phyloP scores from a whole-genome alignment of 2,797 vertebrate genomes.

The Monodelphis domestica region DNA sequence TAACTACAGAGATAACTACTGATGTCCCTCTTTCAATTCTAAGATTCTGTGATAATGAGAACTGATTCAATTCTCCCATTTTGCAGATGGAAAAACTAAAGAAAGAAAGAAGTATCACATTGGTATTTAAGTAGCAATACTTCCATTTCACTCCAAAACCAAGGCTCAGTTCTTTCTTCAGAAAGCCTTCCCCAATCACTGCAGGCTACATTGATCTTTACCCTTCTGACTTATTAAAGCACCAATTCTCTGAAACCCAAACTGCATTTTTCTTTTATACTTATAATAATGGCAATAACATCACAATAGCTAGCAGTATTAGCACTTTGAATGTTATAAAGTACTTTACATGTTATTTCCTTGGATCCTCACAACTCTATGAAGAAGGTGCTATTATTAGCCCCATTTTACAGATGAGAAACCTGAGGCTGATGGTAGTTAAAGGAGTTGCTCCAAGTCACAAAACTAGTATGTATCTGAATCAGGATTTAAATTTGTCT shows the following conservation, averaged over 20 bases:
- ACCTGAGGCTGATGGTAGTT: not conserved
- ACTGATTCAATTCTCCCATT: not conserved
- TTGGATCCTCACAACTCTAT: not conserved
- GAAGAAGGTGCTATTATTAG: not conserved
- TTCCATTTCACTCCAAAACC: not conserved
- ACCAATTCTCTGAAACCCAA: not conserved
- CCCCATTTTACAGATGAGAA: not conserved
- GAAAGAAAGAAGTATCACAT: not conserved
- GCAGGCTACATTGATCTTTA: not conserved
- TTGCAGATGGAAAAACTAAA: not conserved
- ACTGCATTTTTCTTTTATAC: not conserved
- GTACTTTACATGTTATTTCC: not conserved
- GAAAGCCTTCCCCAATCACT: not conserved
- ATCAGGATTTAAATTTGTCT: not conserved
- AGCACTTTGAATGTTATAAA: not conserved
- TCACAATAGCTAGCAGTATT: not conserved
- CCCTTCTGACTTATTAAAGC: not conserved
- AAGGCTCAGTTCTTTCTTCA: not conserved
- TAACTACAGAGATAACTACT: not conserved
- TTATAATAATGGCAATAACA: not conserved
- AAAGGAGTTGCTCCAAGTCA: not conserved
- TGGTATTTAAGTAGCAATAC: not conserved
- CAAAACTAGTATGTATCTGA: not conserved
- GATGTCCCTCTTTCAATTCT: not conserved
- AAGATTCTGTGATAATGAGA: not conserved